Evolutionary conservation across 2,888 invertebrate genomes (phyloP), one percentile per base, ranked within the genome.

Genomic region (Parapristionchus giblindavisi): DNA sequence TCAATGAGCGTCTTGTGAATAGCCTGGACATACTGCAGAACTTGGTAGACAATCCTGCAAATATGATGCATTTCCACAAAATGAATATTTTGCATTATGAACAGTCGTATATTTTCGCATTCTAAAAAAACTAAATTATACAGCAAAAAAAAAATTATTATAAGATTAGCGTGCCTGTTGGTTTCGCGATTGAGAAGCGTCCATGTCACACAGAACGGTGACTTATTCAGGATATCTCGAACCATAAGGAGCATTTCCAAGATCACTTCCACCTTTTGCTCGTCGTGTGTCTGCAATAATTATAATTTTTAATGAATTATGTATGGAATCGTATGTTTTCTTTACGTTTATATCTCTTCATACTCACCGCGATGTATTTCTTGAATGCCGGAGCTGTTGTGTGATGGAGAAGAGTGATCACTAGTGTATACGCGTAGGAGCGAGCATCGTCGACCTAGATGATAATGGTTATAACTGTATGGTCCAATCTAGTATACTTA

Each of bases 361-460:
- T 8, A 51, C 70, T 3, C 21, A 73, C 73, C 73, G 43, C 48
- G n/a, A 73, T 73, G 51, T 73, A 73, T 34, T 43, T 61, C 73
- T 51, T 73, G 73, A 73, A 73, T 40, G 52, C 48, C 6, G 73
- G 27, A 14, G 73, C 61, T 1, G 73, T 60, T 0, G 51, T 73
- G 61, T 73, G 73, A 36, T 73, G 73, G 61, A 73, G 73, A 1
- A 73, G 61, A 17, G 73, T 73, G 61, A 73, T 61, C n/a, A 73
- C 73, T 1, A 73, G 73, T 21, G 73, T 73, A 61, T 73, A 73
- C 27, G 51, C 51, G 27, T 73, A 51, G 21, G 73, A 43, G 1
- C 73, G 73, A 29, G 73, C 73, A n/a, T 73, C 73, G 60, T 61
- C 73, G 11, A 73, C 73, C 73, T 73, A 11, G 5, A 43, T 34